A percentile compares a stretch with the other conserved stretches of the same genome.
These are phyloP conservation scores for Pseudolycoriella hygida DNA, from an alignment of 2,888 invertebrate genomes.

Conservation along the genomic window DNA sequence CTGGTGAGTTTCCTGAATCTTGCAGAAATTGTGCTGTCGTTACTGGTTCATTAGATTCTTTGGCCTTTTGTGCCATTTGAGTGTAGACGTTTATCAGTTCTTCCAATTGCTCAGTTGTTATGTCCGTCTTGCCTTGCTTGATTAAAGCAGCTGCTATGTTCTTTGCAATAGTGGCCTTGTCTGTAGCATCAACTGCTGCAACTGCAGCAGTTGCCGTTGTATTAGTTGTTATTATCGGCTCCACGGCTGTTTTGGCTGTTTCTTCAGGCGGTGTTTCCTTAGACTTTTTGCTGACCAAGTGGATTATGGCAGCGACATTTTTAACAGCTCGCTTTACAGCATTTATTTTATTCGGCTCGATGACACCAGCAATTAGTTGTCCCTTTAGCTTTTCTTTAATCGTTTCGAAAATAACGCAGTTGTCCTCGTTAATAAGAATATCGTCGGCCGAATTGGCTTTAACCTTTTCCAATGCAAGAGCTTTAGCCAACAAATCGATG, in stretches of 20 bases:
- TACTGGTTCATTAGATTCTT: conserved; percentile 15
- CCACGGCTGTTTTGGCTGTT: conserved; percentile 9
- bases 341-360: conserved; percentile 38
- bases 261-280: conserved; percentile 18
- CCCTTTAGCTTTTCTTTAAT: conserved; percentile 74
- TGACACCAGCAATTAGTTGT: conserved; percentile 51
- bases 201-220: conserved; percentile 18
- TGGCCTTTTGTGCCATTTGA: conserved; percentile 44
- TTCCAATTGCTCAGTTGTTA: conserved; percentile 60
- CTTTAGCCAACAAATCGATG: conserved; percentile 56
- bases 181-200: conserved; percentile 50
- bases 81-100: conserved; percentile 64
- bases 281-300: conserved; percentile 38
- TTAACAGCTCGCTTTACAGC: conserved; percentile 59
- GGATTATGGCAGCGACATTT: conserved; percentile 55
- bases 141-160: conserved; percentile 66
- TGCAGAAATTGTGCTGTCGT: neutral
- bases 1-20: neutral
- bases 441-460: conserved; percentile 58
- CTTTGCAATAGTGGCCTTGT: conserved; percentile 61
- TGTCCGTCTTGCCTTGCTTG: conserved; percentile 63
- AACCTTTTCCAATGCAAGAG: conserved; percentile 56
- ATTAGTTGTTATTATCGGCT: conserved; percentile 21
- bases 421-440: conserved; percentile 50
- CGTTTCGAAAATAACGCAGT: conserved; percentile 63